Base-by-base conservation (phyloP, 1,140 invertebrate species). In the Zaprionus camerounensis region DNA sequence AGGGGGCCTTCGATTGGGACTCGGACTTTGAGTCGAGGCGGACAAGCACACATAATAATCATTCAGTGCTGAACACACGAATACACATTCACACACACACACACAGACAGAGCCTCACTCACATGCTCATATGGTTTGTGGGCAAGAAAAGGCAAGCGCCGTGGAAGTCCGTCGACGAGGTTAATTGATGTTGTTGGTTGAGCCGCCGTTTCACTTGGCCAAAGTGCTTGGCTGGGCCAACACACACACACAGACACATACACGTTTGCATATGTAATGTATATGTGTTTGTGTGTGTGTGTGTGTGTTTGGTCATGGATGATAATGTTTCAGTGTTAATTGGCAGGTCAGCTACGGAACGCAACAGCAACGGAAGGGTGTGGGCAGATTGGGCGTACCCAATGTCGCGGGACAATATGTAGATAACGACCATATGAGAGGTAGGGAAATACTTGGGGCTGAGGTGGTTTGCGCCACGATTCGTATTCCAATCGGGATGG, bases 141-240 rank as follows among this genome's bases (percentile, higher is more conserved):
- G 34, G 28, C 15, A 58, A 38, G 38, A 17, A 46, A 65, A 63
- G 62, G 17, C 61, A 17, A 74, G 38, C 66, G 56, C 17, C 20
- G 59, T 71, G 44, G 34, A 76, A 71, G 71, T 73, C 49, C 76
- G 63, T 76, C 59, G 46, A 74, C 65, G 57, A 61, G 28, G 64
- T 57, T 82, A 83, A 82, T 82, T 83, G 77, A 76, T 65, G 70
- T 76, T 72, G 74, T 64, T 76, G 80, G 67, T 46, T 79, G 66
- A 67, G 80, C 46, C 58, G 34, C 59, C 57, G 66, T 62, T 69
- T 66, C 46, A 55, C 56, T 75, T 64, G 72, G 67, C 67, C 62
- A 76, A 76, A 72, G 69, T 72, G 73, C 68, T 76, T 65, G 41
- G 41, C 17, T 56, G 28, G 64, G 38, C 38, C 58, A 69, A 56